A percentile compares a stretch with the other conserved stretches of the same genome.
These are phyloP conservation scores for Dreissena rostriformis DNA, from an alignment of 1,140 invertebrate species.

Conservation along the genomic window DNA sequence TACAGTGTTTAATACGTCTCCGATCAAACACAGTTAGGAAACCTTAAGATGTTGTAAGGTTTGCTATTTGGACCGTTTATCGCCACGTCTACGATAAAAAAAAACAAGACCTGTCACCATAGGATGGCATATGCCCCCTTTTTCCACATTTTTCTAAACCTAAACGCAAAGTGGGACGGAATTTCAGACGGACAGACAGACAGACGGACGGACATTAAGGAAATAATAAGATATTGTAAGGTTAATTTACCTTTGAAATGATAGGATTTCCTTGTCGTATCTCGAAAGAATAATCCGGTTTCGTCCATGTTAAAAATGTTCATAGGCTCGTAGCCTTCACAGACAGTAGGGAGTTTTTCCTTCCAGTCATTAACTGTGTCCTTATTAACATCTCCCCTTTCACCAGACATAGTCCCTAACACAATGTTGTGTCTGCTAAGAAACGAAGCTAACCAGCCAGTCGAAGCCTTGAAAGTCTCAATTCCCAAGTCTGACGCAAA, in stretches of 20 bases:
- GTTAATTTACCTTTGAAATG: slow-evolving; percentile 40
- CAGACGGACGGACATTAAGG: too few relatives aligned
- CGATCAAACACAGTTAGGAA: not conserved
- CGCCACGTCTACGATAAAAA: too few relatives aligned
- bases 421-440: slow-evolving; percentile 45
- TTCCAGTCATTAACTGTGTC: slow-evolving; percentile 41
- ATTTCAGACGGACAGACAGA: too few relatives aligned
- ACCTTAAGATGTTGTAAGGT: not conserved
- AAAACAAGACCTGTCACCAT: too few relatives aligned
- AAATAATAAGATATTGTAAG: not conserved
- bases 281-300: slow-evolving; percentile 58
- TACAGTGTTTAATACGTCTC: too few relatives aligned
- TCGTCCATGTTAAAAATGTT: slow-evolving; percentile 67
- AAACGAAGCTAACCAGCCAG: slow-evolving; percentile 60
- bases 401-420: slow-evolving; percentile 42
- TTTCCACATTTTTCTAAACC: too few relatives aligned
- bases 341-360: slow-evolving; percentile 34
- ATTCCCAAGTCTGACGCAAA: slow-evolving; percentile 55
- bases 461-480: slow-evolving; percentile 67
- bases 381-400: slow-evolving; percentile 48
- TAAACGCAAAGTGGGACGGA: not conserved
- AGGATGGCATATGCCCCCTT: too few relatives aligned
- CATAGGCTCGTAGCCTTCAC: slow-evolving; percentile 50
- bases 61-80: not conserved
- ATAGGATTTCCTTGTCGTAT: not conserved